Conservation (phyloP, 2,888 invertebrate genomes). For the Lordiphosa fenestrarum region DNA sequence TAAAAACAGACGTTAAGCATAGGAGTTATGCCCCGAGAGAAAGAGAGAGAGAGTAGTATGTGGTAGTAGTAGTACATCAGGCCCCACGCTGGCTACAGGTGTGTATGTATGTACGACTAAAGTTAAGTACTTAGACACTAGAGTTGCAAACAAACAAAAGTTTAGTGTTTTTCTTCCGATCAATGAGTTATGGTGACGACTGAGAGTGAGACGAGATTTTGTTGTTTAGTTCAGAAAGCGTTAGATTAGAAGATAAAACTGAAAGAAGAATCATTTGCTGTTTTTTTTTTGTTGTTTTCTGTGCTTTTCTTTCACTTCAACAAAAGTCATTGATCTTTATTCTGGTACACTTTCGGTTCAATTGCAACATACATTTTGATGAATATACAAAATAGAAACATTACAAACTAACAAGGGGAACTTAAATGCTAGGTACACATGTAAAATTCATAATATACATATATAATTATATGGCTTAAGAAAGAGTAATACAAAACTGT, state of each 20-base stretch:
- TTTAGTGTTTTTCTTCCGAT: constrained; percentile 57
- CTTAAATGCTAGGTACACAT: constrained; percentile 69
- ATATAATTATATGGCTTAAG: constrained; percentile 67
- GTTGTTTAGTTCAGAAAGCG: constrained; percentile 55
- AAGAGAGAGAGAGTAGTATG: constrained; percentile 11
- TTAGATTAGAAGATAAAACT: constrained; percentile 50
- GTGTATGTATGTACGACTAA: constrained; percentile 37
- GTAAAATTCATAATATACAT: constrained; percentile 64
- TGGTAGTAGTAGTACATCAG: constrained; percentile 38
- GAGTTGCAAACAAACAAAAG: constrained; percentile 66
- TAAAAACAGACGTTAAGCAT: constrained; percentile 45
- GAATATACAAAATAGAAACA: constrained; percentile 58
- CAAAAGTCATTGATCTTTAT: constrained; percentile 79
- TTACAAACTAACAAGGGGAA: constrained; percentile 57
- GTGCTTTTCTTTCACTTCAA: constrained; percentile 60
- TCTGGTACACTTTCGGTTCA: constrained; percentile 72
- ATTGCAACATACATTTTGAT: constrained; percentile 71
- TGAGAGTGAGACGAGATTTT: constrained; percentile 31
- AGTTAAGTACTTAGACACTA: constrained; percentile 62
- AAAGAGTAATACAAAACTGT: constrained; percentile 68
- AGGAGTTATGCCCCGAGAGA: constrained; percentile 31
- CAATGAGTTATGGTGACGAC: constrained; percentile 71
- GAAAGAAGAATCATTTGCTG: constrained; percentile 54
- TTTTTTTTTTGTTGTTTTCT: constrained; percentile 37
- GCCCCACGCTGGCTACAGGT: constrained; percentile 36